phyloP scores from a whole-genome alignment of 2,888 invertebrate genomes.

The Augiades crinisus region DNA sequence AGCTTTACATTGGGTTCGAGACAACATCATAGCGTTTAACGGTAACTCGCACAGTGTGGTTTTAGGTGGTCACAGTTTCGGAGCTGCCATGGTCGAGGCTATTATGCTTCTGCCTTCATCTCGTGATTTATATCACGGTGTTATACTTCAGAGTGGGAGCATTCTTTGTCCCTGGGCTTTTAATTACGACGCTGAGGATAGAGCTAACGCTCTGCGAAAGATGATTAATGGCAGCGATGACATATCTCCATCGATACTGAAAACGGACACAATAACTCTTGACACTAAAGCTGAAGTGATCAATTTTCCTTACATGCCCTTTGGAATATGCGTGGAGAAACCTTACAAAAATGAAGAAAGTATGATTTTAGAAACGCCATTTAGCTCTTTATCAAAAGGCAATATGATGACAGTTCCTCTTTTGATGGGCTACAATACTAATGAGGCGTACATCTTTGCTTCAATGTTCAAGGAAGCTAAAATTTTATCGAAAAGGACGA shows the following conservation, averaged over 20 bases:
- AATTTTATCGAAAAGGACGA: slow-evolving; percentile 39
- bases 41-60: slow-evolving; percentile 63
- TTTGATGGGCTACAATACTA: slow-evolving; percentile 62
- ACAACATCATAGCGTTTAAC: slow-evolving; percentile 67
- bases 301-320: slow-evolving; percentile 57
- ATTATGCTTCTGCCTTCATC: slow-evolving; percentile 52
- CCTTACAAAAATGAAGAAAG: slow-evolving; percentile 53
- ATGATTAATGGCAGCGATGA: slow-evolving; percentile 38
- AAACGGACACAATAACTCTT: slow-evolving; percentile 43
- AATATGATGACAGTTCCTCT: slow-evolving; percentile 49
- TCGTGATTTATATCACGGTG: slow-evolving; percentile 58
- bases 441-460: slow-evolving; percentile 66
- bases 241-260: slow-evolving; percentile 35
- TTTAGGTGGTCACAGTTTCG: slow-evolving; percentile 63
- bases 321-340: slow-evolving; percentile 61
- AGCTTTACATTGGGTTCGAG: slow-evolving; percentile 66
- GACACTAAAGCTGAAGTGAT: slow-evolving; percentile 45
- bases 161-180: slow-evolving; percentile 64
- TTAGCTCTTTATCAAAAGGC: slow-evolving; percentile 45
- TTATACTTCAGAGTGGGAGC: slow-evolving; percentile 66
- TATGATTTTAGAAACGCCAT: slow-evolving; percentile 54
- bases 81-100: slow-evolving; percentile 65
- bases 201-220: slow-evolving; percentile 44
- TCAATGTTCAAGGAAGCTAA: slow-evolving; percentile 46
- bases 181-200: slow-evolving; percentile 58